Conservation (phyloP, 2,113 vertebrate species). For the Bubo scandiacus region DNA sequence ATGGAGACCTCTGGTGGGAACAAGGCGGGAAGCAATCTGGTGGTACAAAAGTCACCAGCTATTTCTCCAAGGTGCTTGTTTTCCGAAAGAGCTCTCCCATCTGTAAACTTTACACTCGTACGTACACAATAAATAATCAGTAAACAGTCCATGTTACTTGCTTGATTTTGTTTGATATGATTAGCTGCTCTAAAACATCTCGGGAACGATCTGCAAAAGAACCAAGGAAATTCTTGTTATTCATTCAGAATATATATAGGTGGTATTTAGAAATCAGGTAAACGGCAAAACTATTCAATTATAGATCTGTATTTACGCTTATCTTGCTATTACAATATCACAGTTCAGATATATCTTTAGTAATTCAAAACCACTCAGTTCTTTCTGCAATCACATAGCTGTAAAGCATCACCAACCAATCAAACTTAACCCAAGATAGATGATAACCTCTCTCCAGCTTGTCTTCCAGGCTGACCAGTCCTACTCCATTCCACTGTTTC, state of each 20-base stretch:
- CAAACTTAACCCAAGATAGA: background rate
- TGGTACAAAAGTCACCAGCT: background rate
- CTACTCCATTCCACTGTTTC: background rate
- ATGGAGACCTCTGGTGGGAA: slow-evolving; percentile 1
- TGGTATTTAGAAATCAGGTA: background rate
- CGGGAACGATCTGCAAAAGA: slow-evolving; percentile 78
- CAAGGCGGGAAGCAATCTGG: background rate
- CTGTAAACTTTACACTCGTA: slow-evolving; percentile 18
- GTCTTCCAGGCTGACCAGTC: background rate
- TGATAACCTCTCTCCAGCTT: background rate
- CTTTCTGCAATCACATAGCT: background rate
- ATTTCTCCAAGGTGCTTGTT: background rate
- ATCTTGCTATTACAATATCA: background rate
- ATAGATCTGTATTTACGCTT: background rate
- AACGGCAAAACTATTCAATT: background rate
- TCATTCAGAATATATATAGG: background rate
- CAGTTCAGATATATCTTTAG: background rate
- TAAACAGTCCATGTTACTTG: slow-evolving; percentile 88
- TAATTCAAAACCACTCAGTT: background rate
- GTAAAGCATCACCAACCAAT: background rate
- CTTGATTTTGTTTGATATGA: slow-evolving; percentile 80
- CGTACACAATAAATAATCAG: slow-evolving; percentile 14
- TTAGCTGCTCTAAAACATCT: slow-evolving; percentile 78
- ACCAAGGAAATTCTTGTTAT: background rate
- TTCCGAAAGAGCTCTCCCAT: background rate